Evolutionary conservation across 1,140 invertebrate genomes (phyloP), one percentile per base, ranked within the genome.

Genomic region (Caenorhabditis remanei): DNA sequence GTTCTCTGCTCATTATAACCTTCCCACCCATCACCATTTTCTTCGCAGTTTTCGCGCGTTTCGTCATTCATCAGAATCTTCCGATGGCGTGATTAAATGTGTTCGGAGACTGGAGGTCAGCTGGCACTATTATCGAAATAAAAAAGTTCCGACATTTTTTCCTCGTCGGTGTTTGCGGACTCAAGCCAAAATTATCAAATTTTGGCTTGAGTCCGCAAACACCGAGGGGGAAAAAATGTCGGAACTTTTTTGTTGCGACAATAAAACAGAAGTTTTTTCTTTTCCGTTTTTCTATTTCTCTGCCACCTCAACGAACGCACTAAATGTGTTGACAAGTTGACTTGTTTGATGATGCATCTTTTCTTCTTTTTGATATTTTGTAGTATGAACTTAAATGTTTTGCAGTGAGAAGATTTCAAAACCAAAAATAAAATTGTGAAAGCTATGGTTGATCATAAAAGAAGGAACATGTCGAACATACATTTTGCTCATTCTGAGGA

Each of bases 91-190:
- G 71, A 79, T 79, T 5, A 13, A 32, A 9, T 50, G 43, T 71
- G 19, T 79, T 79, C 71, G 4, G 46, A 32, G 46, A 79, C 14
- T 48, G 40, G n/a, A 50, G 46, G 71, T 79, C 71, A 79, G 71
- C 71, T 79, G 71, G 71, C 71, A 79, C 46, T 50, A 21, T 4
- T n/a, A n/a, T n/a, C n/a, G n/a, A n/a, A n/a, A n/a, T n/a, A n/a
- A n/a, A n/a, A n/a, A n/a, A n/a, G n/a, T n/a, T n/a, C n/a, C n/a
- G n/a, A n/a, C n/a, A n/a, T n/a, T n/a, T n/a, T n/a, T n/a, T n/a
- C n/a, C n/a, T n/a, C n/a, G n/a, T n/a, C n/a, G n/a, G n/a, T n/a
- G n/a, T n/a, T n/a, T n/a, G n/a, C n/a, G n/a, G n/a, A n/a, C n/a
- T n/a, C n/a, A n/a, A n/a, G n/a, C n/a, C n/a, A n/a, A n/a, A n/a